phyloP scores from a whole-genome alignment of 2,888 invertebrate genomes.

The Acronicta leporina region DNA sequence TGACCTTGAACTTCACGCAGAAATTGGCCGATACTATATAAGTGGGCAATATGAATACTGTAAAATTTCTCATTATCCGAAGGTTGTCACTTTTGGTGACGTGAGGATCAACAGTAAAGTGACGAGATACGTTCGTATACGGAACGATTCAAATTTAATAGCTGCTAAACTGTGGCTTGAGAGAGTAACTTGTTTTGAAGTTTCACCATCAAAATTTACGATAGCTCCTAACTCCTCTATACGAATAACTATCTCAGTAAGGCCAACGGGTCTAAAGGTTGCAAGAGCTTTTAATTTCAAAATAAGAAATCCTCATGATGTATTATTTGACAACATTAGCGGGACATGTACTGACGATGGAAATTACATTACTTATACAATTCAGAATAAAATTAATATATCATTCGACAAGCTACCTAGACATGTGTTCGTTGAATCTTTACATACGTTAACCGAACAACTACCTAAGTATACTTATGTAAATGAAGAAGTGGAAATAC shows the following conservation, averaged over 20 bases:
- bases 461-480: constrained; percentile 72
- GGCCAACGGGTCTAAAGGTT: constrained; percentile 72
- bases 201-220: constrained; percentile 74
- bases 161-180: constrained; percentile 78
- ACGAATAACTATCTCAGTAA: constrained; percentile 67
- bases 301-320: constrained; percentile 73
- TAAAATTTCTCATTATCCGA: constrained; percentile 82
- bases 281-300: constrained; percentile 67
- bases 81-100: constrained; percentile 80
- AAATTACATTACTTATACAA: constrained; percentile 69
- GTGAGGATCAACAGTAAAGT: constrained; percentile 74
- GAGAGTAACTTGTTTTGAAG: constrained; percentile 75
- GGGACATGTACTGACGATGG: constrained; percentile 39
- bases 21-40: constrained; percentile 87
- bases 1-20: constrained; percentile 76
- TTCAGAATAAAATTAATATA: constrained; percentile 68
- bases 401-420: constrained; percentile 61
- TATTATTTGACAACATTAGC: constrained; percentile 43
- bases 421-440: constrained; percentile 67
- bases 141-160: constrained; percentile 79
- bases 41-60: constrained; percentile 88
- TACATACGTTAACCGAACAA: constrained; percentile 74
- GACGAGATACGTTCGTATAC: constrained; percentile 76
- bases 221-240: constrained; percentile 75
- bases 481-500: constrained; percentile 47